These are phyloP conservation scores for Pelosia muscerda DNA, from an alignment of 2,888 invertebrate genomes.

Conservation along the genomic window DNA sequence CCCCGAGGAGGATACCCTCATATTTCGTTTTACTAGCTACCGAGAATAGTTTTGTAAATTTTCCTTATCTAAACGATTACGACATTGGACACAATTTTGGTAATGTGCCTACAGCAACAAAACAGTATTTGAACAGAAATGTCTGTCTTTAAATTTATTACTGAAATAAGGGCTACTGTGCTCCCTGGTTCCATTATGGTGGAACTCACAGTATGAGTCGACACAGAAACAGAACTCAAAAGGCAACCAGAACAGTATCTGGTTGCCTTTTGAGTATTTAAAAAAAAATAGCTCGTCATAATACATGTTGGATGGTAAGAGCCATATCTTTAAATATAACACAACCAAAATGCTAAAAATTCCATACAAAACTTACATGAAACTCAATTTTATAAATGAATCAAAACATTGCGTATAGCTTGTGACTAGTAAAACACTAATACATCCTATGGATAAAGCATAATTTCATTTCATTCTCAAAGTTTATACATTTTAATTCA, in stretches of 20 bases:
- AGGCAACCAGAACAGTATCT: too few species aligned
- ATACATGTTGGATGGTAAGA: too few species aligned
- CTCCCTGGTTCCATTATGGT: not conserved
- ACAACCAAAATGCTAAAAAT: not conserved
- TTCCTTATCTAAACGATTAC: not conserved
- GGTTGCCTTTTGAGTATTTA: too few species aligned
- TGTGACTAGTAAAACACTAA: constrained; percentile 22
- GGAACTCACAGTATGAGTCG: too few species aligned
- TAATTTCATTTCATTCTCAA: constrained; percentile 16
- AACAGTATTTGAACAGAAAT: not conserved
- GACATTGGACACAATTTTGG: not conserved
- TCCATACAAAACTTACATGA: constrained; percentile 21
- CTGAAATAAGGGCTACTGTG: not conserved
- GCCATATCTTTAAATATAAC: too few species aligned
- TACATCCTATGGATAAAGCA: not conserved
- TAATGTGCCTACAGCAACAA: not conserved
- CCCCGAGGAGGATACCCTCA: not conserved
- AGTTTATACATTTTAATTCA: constrained; percentile 20
- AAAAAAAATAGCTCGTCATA: too few species aligned
- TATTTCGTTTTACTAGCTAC: constrained; percentile 2
- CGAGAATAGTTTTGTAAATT: not conserved
- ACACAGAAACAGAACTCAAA: too few species aligned
- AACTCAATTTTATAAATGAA: constrained; percentile 45
- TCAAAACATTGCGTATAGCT: constrained; percentile 30
- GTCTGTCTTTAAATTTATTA: not conserved